Percentiles rank a stretch among this genome's conserved stretches.
Evolutionary conservation across 1,140 invertebrate genomes (phyloP).

Genomic region (Palaemon carinicauda): DNA sequence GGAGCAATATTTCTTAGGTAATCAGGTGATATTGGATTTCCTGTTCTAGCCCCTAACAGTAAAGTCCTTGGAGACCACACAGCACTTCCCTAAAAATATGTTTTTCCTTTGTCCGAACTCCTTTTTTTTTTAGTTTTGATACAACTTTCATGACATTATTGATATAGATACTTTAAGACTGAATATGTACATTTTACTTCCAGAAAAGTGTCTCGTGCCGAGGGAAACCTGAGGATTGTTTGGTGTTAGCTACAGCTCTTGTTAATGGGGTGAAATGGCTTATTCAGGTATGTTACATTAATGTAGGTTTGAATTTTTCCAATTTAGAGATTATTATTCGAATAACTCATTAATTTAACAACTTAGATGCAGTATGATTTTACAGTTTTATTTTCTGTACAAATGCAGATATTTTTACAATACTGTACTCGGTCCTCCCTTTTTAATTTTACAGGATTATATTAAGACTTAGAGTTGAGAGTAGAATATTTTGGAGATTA

Average conservation of each 20-base stretch:
- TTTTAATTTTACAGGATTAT: too few species aligned
- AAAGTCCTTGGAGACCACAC: too few species aligned
- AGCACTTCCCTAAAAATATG: too few species aligned
- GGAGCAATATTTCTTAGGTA: too few species aligned
- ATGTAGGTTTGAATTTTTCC: background rate
- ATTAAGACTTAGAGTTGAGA: too few species aligned
- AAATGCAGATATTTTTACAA: background rate
- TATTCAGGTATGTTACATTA: constrained; percentile 77
- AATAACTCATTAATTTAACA: background rate
- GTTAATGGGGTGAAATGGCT: constrained; percentile 83
- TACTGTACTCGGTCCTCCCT: background rate
- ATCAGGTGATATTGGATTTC: too few species aligned
- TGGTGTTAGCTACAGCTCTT: constrained; percentile 77
- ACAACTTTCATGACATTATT: background rate
- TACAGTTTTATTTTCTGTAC: too few species aligned
- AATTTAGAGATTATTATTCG: background rate
- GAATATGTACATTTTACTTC: constrained; percentile 18
- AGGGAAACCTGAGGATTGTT: constrained; percentile 83
- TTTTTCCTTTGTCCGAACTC: too few species aligned
- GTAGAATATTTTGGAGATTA: too few species aligned
- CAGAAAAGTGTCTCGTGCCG: constrained; percentile 71
- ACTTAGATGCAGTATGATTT: too few species aligned
- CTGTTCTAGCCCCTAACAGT: too few species aligned
- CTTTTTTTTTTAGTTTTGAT: background rate
- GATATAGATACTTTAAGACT: background rate